phyloP scores from a whole-genome alignment of 1,140 invertebrate genomes.

The Heliconius nattereri region DNA sequence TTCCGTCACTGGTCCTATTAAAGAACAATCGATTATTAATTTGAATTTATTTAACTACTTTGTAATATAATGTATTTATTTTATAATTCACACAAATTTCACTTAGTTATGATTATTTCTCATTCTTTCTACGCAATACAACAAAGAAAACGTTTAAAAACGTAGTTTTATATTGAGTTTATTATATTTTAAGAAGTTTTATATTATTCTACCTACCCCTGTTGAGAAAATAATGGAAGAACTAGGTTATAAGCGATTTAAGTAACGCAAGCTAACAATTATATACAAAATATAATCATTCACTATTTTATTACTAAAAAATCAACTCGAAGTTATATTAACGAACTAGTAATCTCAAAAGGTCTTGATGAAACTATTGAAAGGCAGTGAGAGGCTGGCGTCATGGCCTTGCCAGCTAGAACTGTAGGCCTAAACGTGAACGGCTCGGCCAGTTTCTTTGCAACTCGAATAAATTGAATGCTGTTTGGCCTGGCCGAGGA shows the following conservation, averaged over 20 bases:
- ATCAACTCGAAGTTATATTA: background rate
- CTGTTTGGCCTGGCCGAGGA: background rate
- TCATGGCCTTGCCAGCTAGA: conserved; percentile 19
- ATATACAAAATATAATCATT: background rate
- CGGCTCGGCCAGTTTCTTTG: background rate
- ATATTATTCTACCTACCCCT: background rate
- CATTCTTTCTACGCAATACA: background rate
- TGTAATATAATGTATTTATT: no score
- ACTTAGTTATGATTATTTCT: background rate
- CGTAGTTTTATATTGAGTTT: background rate
- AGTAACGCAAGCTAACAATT: background rate
- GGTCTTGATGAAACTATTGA: conserved; percentile 11
- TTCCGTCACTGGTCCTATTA: no score
- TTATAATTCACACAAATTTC: background rate
- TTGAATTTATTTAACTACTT: no score
- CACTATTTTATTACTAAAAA: background rate
- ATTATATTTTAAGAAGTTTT: background rate
- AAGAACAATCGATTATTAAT: no score
- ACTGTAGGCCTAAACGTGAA: conserved; percentile 11
- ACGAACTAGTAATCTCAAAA: background rate
- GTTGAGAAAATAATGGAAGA: background rate
- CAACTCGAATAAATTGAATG: background rate
- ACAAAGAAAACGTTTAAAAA: background rate
- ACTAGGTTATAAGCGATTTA: background rate
- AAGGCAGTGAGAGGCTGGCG: conserved; percentile 15